Conservation (phyloP, 2,113 vertebrate genomes). For the Shinisaurus crocodilurus region DNA sequence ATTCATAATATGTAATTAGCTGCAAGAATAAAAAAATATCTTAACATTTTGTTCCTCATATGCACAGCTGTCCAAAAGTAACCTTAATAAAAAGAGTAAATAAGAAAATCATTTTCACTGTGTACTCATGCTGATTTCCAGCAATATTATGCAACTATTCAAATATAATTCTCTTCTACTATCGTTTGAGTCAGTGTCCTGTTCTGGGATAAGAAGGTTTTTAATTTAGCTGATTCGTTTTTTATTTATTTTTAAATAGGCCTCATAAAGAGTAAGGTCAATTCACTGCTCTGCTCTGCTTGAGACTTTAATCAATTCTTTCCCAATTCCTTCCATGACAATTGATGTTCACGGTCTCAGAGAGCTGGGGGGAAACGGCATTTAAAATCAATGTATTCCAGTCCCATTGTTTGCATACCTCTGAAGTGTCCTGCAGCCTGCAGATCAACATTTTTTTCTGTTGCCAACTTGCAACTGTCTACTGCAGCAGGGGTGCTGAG, state of each 20-base stretch:
- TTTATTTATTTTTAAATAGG: too few species aligned
- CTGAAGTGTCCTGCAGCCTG: not conserved
- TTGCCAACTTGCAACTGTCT: not conserved
- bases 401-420: not conserved
- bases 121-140: not conserved
- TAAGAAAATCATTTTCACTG: slow-evolving; percentile 31
- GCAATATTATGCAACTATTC: slow-evolving; percentile 15
- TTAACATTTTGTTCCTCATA: not conserved
- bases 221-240: not conserved
- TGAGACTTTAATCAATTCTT: not conserved
- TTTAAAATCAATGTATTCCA: not conserved
- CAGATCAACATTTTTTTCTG: not conserved
- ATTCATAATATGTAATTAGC: slow-evolving; percentile 38
- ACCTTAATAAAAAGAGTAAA: slow-evolving; percentile 40
- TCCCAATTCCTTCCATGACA: not conserved
- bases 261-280: not conserved
- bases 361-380: not conserved
- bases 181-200: not conserved
- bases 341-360: not conserved
- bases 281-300: not conserved
- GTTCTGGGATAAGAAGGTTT: not conserved
- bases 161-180: not conserved
- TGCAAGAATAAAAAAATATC: slow-evolving; percentile 23
- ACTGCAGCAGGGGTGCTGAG: not conserved
- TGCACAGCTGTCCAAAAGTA: slow-evolving; percentile 38